Conservation (phyloP, 1,140 invertebrate species). For the Apolygus lucorum region DNA sequence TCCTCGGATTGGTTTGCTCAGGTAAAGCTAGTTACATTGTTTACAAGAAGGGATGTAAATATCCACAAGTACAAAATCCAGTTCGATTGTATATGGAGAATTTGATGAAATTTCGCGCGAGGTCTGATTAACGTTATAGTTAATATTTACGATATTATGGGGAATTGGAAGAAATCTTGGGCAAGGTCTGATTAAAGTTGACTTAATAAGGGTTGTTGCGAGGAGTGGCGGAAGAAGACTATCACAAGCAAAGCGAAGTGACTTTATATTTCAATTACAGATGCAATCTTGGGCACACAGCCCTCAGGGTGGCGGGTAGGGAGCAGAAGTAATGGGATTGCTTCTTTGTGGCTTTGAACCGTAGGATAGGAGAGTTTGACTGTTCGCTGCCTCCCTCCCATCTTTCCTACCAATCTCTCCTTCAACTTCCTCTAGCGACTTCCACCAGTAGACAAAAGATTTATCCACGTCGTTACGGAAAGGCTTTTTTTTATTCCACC, state of each 20-base stretch:
- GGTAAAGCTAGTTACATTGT: too few species aligned
- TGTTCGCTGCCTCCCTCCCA: neutral
- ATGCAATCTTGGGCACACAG: neutral
- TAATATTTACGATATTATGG: too few species aligned
- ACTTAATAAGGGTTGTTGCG: neutral
- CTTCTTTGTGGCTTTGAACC: neutral
- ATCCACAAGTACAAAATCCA: too few species aligned
- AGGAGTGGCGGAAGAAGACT: neutral
- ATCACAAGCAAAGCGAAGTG: neutral
- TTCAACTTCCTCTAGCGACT: neutral
- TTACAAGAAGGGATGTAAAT: too few species aligned
- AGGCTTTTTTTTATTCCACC: too few species aligned
- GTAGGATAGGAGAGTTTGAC: neutral
- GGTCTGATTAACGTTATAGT: too few species aligned
- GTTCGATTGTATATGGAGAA: too few species aligned
- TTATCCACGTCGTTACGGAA: neutral
- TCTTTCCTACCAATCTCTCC: too few species aligned
- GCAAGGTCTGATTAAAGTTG: neutral
- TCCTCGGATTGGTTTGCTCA: too few species aligned
- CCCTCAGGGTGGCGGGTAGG: neutral
- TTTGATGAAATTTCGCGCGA: too few species aligned
- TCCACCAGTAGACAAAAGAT: neutral
- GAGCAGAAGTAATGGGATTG: neutral
- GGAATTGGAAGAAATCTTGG: neutral
- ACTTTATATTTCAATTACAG: neutral